Evolutionary conservation across 92 coral and sea anemone species (phyloP).

Genomic region (Porites evermanni): DNA sequence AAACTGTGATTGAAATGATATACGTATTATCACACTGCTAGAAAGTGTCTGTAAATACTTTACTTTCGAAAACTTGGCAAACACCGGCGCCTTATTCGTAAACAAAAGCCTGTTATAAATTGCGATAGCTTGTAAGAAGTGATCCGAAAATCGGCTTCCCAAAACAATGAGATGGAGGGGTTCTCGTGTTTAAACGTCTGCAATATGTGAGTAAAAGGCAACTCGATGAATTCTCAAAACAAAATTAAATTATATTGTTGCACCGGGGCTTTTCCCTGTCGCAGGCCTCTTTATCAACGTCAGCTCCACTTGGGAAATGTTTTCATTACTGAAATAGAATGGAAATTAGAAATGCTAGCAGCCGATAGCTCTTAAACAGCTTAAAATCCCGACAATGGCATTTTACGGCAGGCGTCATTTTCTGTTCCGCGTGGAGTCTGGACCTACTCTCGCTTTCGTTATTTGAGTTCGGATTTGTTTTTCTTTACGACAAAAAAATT

Average conservation of each 20-base stretch:
- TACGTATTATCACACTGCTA: not conserved
- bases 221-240: not conserved
- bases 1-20: not conserved
- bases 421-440: conserved; percentile 34
- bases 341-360: not conserved
- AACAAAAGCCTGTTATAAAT: not conserved
- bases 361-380: not conserved
- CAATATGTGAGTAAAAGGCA: not conserved
- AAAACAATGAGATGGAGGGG: not conserved
- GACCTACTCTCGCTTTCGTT: not conserved
- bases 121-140: not conserved
- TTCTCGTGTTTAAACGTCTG: too few species aligned
- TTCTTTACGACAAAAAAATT: not conserved
- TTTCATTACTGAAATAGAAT: conserved; percentile 18
- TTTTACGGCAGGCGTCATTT: conserved; percentile 8
- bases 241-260: not conserved
- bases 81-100: not conserved
- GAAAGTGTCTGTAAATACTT: not conserved
- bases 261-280: conserved; percentile 27
- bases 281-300: not conserved
- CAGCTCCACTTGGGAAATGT: conserved; percentile 5
- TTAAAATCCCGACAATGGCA: not conserved
- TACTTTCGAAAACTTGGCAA: not conserved
- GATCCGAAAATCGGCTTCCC: not conserved
- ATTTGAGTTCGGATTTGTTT: not conserved